Base-by-base conservation (phyloP, 2,797 vertebrate genomes). In the Clarias pachynema region DNA sequence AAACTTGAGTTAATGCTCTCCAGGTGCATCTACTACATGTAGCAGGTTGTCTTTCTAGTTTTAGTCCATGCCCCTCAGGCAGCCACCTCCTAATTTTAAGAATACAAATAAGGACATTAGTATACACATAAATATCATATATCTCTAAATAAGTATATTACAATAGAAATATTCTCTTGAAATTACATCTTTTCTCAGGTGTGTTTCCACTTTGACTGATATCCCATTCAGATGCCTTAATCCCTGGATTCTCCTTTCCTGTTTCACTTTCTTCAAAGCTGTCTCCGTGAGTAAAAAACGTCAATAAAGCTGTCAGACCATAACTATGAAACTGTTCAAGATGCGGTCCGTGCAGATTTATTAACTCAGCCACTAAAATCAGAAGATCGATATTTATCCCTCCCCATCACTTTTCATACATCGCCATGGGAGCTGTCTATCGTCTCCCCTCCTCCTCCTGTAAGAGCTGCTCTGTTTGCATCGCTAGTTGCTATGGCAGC, bases 311-410 rank as follows among this genome's bases (percentile, higher is more conserved):
- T 66, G 40, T 22, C 40, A 65, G 78, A n/a, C 7, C n/a, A 29
- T 49, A 65, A 66, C 40, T 80, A 66, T 63, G 24, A 18, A 40
- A 80, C 40, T 74, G 79, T 66, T 65, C 37, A 49, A 53, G 62
- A 79, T 49, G 60, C n/a, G 77, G 59, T n/a, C 59, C 22, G 31
- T 26, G 78, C 24, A 66, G 79, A 80, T 80, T 80, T 66, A 80
- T 80, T 80, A 53, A 80, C 40, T 80, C 40, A 18, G 59, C 57
- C 34, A 16, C 57, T 62, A 79, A 79, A 79, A 79, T 79, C 77
- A 40, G 5, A 37, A 1, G 34, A 66, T 80, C 79, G 1, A 80
- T 80, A 80, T 80, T 80, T 29, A 80, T 66, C n/a, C 40, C 69
- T 22, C 34, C 37, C 3, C 77, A 44, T 79, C 16, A 37, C 31